phyloP scores from a whole-genome alignment of 2,113 vertebrate genomes.

The Lophochroa leadbeateri region DNA sequence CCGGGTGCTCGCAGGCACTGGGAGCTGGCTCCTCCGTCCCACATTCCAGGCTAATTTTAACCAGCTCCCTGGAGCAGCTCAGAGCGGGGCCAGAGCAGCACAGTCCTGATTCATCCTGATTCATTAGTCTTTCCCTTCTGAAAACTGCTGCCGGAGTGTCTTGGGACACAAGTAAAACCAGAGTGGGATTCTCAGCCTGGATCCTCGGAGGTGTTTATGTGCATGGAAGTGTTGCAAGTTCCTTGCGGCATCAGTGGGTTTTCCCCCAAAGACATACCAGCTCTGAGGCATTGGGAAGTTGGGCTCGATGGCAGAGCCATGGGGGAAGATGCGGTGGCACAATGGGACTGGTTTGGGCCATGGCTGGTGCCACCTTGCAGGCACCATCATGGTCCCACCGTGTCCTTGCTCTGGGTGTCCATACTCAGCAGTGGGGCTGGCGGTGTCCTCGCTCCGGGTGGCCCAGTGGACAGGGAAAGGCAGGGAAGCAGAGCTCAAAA shows the following conservation, averaged over 20 bases:
- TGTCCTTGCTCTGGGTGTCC: rapidly evolving
- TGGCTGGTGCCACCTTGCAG: background rate
- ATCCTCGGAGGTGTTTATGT: background rate
- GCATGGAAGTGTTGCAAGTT: rapidly evolving
- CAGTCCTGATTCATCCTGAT: constrained; percentile 53
- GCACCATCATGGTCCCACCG: rapidly evolving
- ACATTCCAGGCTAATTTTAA: constrained; percentile 74
- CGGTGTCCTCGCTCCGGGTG: background rate
- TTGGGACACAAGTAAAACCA: constrained; percentile 33
- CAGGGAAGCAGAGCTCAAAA: background rate
- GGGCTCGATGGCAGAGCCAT: rapidly evolving
- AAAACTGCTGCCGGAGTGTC: background rate
- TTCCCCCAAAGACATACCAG: rapidly evolving
- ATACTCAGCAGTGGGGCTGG: rapidly evolving
- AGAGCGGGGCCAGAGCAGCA: background rate
- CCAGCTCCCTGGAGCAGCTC: background rate
- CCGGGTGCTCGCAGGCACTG: background rate
- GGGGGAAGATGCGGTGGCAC: rapidly evolving
- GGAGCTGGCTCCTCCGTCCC: background rate
- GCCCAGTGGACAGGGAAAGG: background rate
- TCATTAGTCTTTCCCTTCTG: constrained; percentile 32
- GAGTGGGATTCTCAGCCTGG: constrained; percentile 4
- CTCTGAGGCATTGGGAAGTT: rapidly evolving
- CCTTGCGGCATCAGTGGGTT: background rate
- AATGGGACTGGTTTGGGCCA: background rate